Evolutionary conservation across 2,888 invertebrate species (phyloP), one percentile per base, ranked within the genome.

Genomic region (Caenorhabditis sulstoni): DNA sequence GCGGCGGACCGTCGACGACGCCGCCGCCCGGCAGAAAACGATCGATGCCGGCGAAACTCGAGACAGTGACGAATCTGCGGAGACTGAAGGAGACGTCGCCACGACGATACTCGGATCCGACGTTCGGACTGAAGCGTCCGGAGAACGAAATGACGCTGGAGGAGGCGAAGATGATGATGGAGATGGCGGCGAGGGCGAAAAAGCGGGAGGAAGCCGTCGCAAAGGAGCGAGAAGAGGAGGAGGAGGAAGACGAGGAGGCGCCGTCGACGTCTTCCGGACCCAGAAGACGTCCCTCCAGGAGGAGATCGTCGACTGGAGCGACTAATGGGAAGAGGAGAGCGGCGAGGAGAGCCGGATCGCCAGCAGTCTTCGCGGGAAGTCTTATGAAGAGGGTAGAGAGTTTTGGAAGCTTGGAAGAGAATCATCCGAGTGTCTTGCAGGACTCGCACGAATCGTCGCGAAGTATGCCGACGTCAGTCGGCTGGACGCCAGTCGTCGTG

Each of bases 401-500:
- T n/a, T n/a, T n/a, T n/a, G n/a, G n/a, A n/a, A n/a, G n/a, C n/a
- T n/a, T n/a, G n/a, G n/a, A n/a, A n/a, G n/a, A n/a, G n/a, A n/a
- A n/a, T n/a, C 50, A 50, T 20, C 20, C n/a, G n/a, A n/a, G 7
- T 49, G n/a, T 23, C 3, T 68, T 44, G 9, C 52, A 61, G 52
- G 78, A 73, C 14, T 73, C 73, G 8, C 73, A 77, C n/a, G 74
- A 76, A 35, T 79, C 75, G 0, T 79, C 73, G 52, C 29, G 70
- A 41, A 81, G 81, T 49, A 78, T 77, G 74, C 81, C 83, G 1
- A 73, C 62, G 9, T 74, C 81, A 0, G 62, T 79, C 44, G 82
- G 75, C 1, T 81, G 81, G 79, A 68, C 81, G 9, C 82, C 81
- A 5, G 81, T 82, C 16, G 81, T 82, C 11, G 82, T 82, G 4